Base-by-base conservation (phyloP, 2,888 invertebrate genomes). In the Thumatha senex region DNA sequence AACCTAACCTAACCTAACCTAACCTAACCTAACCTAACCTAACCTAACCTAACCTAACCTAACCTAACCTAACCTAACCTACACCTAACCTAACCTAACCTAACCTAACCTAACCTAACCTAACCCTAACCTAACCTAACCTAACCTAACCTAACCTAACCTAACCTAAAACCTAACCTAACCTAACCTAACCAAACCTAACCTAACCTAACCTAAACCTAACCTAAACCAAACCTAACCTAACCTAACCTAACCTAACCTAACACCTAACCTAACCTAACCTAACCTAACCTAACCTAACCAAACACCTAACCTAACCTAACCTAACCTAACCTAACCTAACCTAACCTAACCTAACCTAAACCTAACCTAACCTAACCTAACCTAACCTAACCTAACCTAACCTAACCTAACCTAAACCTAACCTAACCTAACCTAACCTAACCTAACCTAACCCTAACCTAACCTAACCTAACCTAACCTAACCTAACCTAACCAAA, bases 381-480 rank as follows among this genome's bases (percentile, higher is more conserved):
- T 58, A 54, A 50, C 50, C 54, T 50, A 54, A 54, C 50, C 50
- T 50, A 46, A 46, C 46, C 46, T 46, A 46, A 46, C 46, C 46
- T 46, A 51, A 54, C 59, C 60, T 46, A n/a, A n/a, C n/a, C n/a
- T n/a, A n/a, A n/a, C n/a, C n/a, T n/a, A n/a, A n/a, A n/a, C n/a
- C n/a, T n/a, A 51, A 51, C 51, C 51, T 46, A 51, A 51, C 58
- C 60, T 56, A 63, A 58, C 58, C 56, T 55, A 58, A 61, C 58
- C 60, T 58, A 61, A 57, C 61, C 58, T 58, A 61, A 61, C 63
- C 63, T 60, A 59, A 58, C n/a, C n/a, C n/a, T n/a, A n/a, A n/a
- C n/a, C n/a, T n/a, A n/a, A n/a, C n/a, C n/a, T n/a, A n/a, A n/a
- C 60, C 60, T 60, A 60, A 58, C 63, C 61, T 61, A 61, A 58